Base-by-base conservation (phyloP, 2,888 invertebrate genomes). In the Caprella mutica region DNA sequence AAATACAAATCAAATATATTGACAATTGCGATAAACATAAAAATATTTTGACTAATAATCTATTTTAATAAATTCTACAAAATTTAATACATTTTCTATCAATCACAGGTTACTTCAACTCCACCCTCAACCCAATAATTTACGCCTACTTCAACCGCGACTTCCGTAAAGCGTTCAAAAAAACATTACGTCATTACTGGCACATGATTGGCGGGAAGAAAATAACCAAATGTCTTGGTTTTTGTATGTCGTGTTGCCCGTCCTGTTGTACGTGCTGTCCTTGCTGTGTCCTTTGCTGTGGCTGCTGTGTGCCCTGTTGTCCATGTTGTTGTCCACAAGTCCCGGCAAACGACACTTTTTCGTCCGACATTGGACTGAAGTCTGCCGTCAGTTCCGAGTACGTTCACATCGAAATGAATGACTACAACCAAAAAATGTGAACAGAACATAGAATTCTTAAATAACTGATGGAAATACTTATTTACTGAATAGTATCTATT, bases 121-220 rank as follows among this genome's bases (percentile, higher is more conserved):
- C 94, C 3, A 93, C 93, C 40, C 78, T 97, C 55, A 97, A 98
- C 76, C 97, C 97, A 2, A 78, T 97, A 52, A 93, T 97, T 69
- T 78, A 79, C 69, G 96, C 96, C 67, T 96, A 94, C 76, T 96
- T 96, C 77, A 96, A 96, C 76, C 82, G 93, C 69, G 97, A 97
- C 77, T 97, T 97, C 75, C 82, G 96, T 35, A 61, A 65, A 53
- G 61, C 65, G 1, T 65, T 65, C 52, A 46, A 57, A 9, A 61
- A 65, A 51, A 65, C 65, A 1, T 50, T 65, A 29, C 40, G 29
- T 21, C 62, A 62, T 40, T 62, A 62, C 56, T 58, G 46, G 44
- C 19, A 14, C 17, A 46, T 44, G 56, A 29, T 40, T 51, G 38
- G 56, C 30, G 30, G 29, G 27, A 2, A 30, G 29, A 19, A 30